Conservation (phyloP, 2,113 vertebrate genomes). For the Mustelus asterias region DNA sequence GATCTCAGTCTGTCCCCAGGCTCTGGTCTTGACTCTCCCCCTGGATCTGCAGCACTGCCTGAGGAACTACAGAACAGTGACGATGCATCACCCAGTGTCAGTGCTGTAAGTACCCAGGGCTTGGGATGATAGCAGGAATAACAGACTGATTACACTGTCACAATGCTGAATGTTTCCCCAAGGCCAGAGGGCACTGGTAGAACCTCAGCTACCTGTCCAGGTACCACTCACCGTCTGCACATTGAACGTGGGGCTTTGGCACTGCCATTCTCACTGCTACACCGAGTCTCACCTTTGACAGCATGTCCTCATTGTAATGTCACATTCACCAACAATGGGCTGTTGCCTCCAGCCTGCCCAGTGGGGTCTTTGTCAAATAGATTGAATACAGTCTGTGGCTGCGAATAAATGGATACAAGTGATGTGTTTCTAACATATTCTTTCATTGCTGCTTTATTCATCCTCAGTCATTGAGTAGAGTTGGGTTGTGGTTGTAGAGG, state of each 20-base stretch:
- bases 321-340: neutral
- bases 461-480: neutral
- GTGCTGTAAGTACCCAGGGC: slow-evolving; percentile 62
- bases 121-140: no score
- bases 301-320: neutral
- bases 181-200: neutral
- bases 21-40: slow-evolving; percentile 57
- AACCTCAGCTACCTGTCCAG: neutral
- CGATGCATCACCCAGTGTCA: slow-evolving; percentile 56
- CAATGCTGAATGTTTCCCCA: neutral
- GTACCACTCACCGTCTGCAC: neutral
- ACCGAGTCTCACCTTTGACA: neutral
- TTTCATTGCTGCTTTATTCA: neutral
- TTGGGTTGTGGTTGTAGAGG: neutral
- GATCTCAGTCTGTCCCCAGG: slow-evolving; percentile 83
- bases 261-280: neutral
- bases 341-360: neutral
- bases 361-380: neutral
- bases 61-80: slow-evolving; percentile 70
- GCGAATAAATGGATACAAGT: neutral
- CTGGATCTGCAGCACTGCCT: slow-evolving; percentile 68
- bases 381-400: neutral
- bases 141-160: neutral
- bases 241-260: neutral
- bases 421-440: neutral